A percentile compares a stretch with the other conserved stretches of the same genome.
These are phyloP conservation scores for Oedothorax gibbosus DNA, from an alignment of 1,140 invertebrate genomes.

Conservation along the genomic window DNA sequence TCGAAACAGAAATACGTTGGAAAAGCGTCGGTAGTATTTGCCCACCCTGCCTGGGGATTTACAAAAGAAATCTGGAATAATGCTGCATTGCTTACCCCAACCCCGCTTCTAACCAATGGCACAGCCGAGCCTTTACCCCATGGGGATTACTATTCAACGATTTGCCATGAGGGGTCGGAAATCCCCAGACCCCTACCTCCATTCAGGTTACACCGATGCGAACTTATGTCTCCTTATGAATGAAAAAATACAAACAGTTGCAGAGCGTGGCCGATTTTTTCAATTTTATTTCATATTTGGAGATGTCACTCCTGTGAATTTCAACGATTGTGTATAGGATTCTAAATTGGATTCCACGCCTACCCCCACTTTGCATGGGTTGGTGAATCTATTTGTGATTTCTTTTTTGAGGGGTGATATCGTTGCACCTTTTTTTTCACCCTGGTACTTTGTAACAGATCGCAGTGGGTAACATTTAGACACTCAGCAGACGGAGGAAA, in stretches of 20 bases:
- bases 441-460: constrained; percentile 27
- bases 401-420: constrained; percentile 25
- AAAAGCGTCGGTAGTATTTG: background rate
- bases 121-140: background rate
- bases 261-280: constrained; percentile 32
- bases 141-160: constrained; percentile 23
- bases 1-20: constrained; percentile 8
- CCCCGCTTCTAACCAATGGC: constrained; percentile 18
- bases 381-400: constrained; percentile 37
- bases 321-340: constrained; percentile 28
- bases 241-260: constrained; percentile 45
- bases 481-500: constrained; percentile 35
- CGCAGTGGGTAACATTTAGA: constrained; percentile 49
- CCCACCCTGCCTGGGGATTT: background rate
- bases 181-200: background rate
- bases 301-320: constrained; percentile 26
- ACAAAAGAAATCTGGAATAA: constrained; percentile 17
- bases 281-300: background rate
- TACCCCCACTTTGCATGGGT: constrained; percentile 40
- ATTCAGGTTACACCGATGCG: background rate
- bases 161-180: background rate
- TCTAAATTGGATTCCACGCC: constrained; percentile 45
- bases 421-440: background rate
- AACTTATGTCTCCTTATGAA: constrained; percentile 7
- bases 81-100: constrained; percentile 15